A percentile compares a stretch with the other conserved stretches of the same genome.
These are phyloP conservation scores for Meriones unguiculatus DNA, from an alignment of 2,113 vertebrate genomes.

Conservation along the genomic window DNA sequence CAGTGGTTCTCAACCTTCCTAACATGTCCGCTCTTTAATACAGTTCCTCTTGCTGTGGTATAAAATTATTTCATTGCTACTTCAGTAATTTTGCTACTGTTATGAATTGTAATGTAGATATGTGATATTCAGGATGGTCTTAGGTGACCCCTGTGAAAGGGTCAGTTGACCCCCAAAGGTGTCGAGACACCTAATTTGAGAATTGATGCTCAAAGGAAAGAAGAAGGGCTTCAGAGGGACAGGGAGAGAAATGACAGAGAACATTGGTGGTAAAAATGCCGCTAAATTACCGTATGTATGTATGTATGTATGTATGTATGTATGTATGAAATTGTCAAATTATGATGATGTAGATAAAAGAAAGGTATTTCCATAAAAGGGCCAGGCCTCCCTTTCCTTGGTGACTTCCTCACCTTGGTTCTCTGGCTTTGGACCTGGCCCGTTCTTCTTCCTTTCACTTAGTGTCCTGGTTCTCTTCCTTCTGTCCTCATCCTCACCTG, in stretches of 20 bases:
- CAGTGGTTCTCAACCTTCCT: background rate
- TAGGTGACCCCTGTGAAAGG: background rate
- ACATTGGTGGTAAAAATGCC: background rate
- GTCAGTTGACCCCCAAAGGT: background rate
- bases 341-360: background rate
- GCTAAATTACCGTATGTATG: background rate
- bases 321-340: background rate
- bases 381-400: background rate
- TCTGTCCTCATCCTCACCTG: rapidly evolving
- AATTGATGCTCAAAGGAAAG: background rate
- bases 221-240: background rate
- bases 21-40: background rate
- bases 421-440: background rate
- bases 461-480: background rate
- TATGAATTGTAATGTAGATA: background rate
- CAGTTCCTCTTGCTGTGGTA: background rate
- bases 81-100: too few relatives aligned
- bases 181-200: too few relatives aligned
- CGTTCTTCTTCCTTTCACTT: background rate
- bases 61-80: too few relatives aligned
- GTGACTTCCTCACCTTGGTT: background rate
- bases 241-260: background rate
- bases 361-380: background rate
- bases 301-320: background rate
- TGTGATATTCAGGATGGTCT: background rate